Base-by-base conservation (phyloP, 2,888 invertebrate genomes). In the Anthrax anthrax region DNA sequence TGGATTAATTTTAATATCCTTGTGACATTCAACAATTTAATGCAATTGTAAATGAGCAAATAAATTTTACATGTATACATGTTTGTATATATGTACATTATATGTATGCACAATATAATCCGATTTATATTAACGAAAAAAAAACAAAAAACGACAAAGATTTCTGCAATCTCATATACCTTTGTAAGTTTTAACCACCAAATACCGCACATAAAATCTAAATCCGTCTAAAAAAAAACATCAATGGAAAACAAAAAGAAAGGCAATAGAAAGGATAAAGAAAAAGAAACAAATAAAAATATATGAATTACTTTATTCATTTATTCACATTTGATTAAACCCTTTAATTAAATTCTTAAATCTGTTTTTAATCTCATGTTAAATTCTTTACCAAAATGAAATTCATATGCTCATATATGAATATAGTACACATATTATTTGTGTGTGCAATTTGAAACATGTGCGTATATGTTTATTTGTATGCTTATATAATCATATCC, bases 271-370 rank as follows among this genome's bases (percentile, higher is more conserved):
- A 5, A 19, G 29, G 23, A 40, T 41, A 40, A 5, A 37, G 41
- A 18, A 16, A 23, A 6, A 13, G 19, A 16, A 36, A 45, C n/a
- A n/a, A n/a, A n/a, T n/a, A n/a, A n/a, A n/a, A n/a, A n/a, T n/a
- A n/a, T n/a, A n/a, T n/a, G n/a, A n/a, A n/a, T n/a, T n/a, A n/a
- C 37, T 17, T 10, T 14, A 18, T 13, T 14, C 42, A 39, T 46
- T 37, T 40, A 46, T 45, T 48, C 48, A 48, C 46, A 46, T 50
- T 50, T 48, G 43, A 50, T 50, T 50, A 47, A 50, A 50, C 44
- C 44, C 48, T 44, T 50, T 48, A 48, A 50, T 48, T 50, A 48
- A 50, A 50, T 48, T 48, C 48, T 46, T 50, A 50, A 50, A 50
- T 48, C 47, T 50, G 47, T 48, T 48, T 50, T 50, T 46, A 50